A percentile compares a stretch with the other conserved stretches of the same genome.
Conservation (phyloP, 2,113 vertebrate genomes). For the Anarrhichthys ocellatus region DNA sequence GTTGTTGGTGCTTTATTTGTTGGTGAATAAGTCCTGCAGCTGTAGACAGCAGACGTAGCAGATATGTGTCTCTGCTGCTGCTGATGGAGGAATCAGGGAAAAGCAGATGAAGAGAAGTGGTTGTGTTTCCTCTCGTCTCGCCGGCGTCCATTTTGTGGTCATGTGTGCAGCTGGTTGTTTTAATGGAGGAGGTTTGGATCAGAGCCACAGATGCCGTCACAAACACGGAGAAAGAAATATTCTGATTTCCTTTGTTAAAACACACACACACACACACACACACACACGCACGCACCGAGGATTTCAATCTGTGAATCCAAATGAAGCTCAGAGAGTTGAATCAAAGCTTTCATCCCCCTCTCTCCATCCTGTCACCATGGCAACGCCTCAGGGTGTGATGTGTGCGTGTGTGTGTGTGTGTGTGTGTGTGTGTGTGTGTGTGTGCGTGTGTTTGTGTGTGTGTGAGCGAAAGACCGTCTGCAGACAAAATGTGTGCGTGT, state of each 20-base stretch:
- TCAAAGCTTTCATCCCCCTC: slow-evolving; percentile 30
- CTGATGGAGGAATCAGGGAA: not conserved
- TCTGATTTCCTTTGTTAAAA: slow-evolving; percentile 40
- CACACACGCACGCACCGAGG: not conserved
- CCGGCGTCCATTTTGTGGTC: slow-evolving; percentile 64
- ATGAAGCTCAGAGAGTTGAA: slow-evolving; percentile 4
- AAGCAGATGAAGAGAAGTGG: not conserved
- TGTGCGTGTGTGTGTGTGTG: slow-evolving; percentile 4
- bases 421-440: not conserved
- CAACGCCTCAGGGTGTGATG: slow-evolving; percentile 22
- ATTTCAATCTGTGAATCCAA: too few species aligned
- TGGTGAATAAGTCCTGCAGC: too few species aligned
- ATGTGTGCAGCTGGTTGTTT: slow-evolving; percentile 28
- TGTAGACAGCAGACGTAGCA: not conserved
- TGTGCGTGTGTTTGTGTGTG: slow-evolving; percentile 9
- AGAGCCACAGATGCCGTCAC: slow-evolving; percentile 33
- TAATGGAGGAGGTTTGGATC: slow-evolving; percentile 67
- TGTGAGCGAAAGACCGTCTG: slow-evolving; percentile 11
- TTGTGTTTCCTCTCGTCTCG: not conserved
- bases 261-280: slow-evolving; percentile 21
- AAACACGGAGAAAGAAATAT: not conserved
- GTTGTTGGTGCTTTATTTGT: not conserved
- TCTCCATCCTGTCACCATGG: slow-evolving; percentile 28
- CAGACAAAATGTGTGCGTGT: slow-evolving; percentile 26
- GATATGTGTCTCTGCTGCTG: not conserved